These are phyloP conservation scores for Dendrolimus pini DNA, from an alignment of 2,888 invertebrate genomes.

Conservation along the genomic window DNA sequence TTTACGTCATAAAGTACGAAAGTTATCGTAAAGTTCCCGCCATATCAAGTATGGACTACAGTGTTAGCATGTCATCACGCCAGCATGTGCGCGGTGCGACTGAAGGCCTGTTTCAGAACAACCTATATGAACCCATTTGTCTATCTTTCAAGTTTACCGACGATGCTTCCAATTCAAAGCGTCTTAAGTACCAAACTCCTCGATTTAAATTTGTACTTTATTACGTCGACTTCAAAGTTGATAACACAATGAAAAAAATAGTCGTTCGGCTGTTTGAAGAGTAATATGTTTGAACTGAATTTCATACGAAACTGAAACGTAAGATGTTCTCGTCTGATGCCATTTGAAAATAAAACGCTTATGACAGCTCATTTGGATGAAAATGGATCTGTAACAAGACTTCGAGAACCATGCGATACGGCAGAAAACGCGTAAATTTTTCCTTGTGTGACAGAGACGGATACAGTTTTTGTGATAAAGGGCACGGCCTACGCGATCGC, in stretches of 20 bases:
- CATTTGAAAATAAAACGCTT: constrained; percentile 10
- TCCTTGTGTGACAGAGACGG: constrained; percentile 61
- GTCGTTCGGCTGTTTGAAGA: background rate
- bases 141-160: constrained; percentile 66
- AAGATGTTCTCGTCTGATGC: constrained; percentile 13
- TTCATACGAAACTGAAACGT: constrained; percentile 21
- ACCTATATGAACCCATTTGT: constrained; percentile 59
- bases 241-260: too few relatives aligned
- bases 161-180: constrained; percentile 14
- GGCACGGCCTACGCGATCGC: constrained; percentile 64
- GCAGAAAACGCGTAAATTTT: constrained; percentile 61
- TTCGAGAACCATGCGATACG: constrained; percentile 44
- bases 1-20: constrained; percentile 38
- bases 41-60: constrained; percentile 36
- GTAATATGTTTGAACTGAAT: background rate
- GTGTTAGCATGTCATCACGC: constrained; percentile 44
- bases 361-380: constrained; percentile 17
- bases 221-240: background rate
- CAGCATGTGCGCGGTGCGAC: constrained; percentile 62
- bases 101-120: constrained; percentile 54
- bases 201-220: constrained; percentile 2
- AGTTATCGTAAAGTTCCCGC: constrained; percentile 63
- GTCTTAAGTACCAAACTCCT: constrained; percentile 11
- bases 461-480: constrained; percentile 64
- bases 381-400: constrained; percentile 18